A percentile compares a stretch with the other conserved stretches of the same genome.
phyloP scores from a whole-genome alignment of 2,888 invertebrate genomes.

The Scaptomyza parva region DNA sequence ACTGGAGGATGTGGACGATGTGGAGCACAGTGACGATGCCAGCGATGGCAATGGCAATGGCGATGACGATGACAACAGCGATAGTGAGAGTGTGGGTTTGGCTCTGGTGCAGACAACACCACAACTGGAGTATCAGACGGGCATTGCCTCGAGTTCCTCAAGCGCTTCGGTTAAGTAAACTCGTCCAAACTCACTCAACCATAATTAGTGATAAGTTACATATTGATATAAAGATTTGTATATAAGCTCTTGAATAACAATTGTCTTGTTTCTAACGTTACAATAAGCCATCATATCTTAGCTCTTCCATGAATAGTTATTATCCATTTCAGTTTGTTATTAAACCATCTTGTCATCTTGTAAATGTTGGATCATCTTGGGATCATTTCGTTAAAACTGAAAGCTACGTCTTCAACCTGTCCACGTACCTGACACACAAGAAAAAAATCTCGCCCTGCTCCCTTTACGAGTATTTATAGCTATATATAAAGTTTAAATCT shows the following conservation, averaged over 20 bases:
- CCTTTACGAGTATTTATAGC: not conserved
- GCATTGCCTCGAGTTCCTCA: slow-evolving; percentile 62
- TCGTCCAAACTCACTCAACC: slow-evolving; percentile 29
- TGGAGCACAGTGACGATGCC: slow-evolving; percentile 42
- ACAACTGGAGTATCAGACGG: slow-evolving; percentile 59
- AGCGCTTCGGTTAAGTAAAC: slow-evolving; percentile 72
- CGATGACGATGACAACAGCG: slow-evolving; percentile 52
- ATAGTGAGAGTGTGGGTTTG: slow-evolving; percentile 59
- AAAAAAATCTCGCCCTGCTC: slow-evolving; percentile 21
- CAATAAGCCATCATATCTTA: slow-evolving; percentile 68
- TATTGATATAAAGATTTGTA: slow-evolving; percentile 25
- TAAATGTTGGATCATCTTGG: slow-evolving; percentile 48
- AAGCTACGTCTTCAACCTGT: slow-evolving; percentile 74
- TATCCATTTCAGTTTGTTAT: slow-evolving; percentile 26
- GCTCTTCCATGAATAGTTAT: slow-evolving; percentile 66
- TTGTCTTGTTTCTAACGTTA: slow-evolving; percentile 21
- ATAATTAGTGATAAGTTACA: slow-evolving; percentile 34
- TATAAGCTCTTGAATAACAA: slow-evolving; percentile 5
- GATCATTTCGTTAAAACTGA: slow-evolving; percentile 36
- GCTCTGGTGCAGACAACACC: slow-evolving; percentile 64
- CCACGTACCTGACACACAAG: slow-evolving; percentile 72
- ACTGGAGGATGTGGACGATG: slow-evolving; percentile 75
- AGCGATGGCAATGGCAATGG: slow-evolving; percentile 51
- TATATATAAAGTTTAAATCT: not conserved
- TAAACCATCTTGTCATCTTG: slow-evolving; percentile 42